Base-by-base conservation (phyloP, 1,140 invertebrate genomes). In the Bombus breviceps region DNA sequence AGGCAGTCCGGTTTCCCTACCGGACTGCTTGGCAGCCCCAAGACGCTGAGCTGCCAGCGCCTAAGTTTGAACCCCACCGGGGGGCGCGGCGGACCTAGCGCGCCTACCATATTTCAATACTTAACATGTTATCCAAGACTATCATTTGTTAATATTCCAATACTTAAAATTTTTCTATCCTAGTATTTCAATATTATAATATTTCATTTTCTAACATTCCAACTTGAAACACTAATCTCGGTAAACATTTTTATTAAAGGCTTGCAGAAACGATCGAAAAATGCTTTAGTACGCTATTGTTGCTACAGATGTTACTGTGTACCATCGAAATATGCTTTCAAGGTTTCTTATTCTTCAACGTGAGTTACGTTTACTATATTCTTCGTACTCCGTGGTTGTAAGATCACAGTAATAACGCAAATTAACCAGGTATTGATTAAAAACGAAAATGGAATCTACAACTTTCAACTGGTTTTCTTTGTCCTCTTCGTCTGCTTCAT, bases 241-340 rank as follows among this genome's bases (percentile, higher is more conserved):
- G 0, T 1, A 0, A 41, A 39, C 0, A 41, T 32, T 81, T 12
- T 80, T n/a, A 64, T 81, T 78, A 1, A 76, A 91, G 75, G 81
- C 73, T 79, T 2, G 90, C 76, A 0, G 59, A 39, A 0, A 77
- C 32, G 13, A 88, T 92, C 28, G 88, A 90, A 18, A 64, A 85
- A 0, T 91, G 81, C 18, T 92, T 91, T 28, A 92, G 78, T 25
- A 41, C 22, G 22, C 69, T 91, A 3, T 57, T 92, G 25, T 73
- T 92, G 9, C 5, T 86, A 1, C 85, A 91, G 3, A 66, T 89
- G 34, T 5, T 91, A 1, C 37, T 71, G 25, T 73, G 77, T 37
- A 89, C 87, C 28, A 25, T 86, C n/a, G 85, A 91, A 47, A 25
- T 91, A 39, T 91, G 87, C 37, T 71, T 91, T 53, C 75, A 89